Percentiles rank a stretch among this genome's conserved stretches.
phyloP scores from a whole-genome alignment of 1,140 invertebrate genomes.

The Linepithema humile region DNA sequence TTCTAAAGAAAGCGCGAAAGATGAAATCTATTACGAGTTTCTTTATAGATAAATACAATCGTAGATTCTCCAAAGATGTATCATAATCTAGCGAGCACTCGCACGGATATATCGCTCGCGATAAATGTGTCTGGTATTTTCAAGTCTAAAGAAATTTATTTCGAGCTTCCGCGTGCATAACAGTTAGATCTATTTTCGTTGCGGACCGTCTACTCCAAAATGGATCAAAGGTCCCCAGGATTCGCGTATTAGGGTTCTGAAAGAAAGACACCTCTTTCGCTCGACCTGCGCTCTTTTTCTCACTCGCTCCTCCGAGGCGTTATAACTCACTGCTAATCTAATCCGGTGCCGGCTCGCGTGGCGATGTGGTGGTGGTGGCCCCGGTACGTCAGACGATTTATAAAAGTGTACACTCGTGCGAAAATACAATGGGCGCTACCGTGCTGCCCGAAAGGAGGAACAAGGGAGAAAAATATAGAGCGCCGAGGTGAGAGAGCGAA shows the following conservation, averaged over 20 bases:
- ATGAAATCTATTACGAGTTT: not conserved
- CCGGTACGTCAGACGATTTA: constrained; percentile 67
- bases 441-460: constrained; percentile 41
- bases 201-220: constrained; percentile 15
- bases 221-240: constrained; percentile 42
- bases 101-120: not conserved
- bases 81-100: not conserved
- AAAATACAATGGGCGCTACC: constrained; percentile 67
- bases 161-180: not conserved
- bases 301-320: constrained; percentile 44
- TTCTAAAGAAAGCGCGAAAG: not conserved
- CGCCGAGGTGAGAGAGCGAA: constrained; percentile 43
- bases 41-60: not conserved
- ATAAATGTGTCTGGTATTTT: constrained; percentile 1
- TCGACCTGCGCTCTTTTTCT: constrained; percentile 11
- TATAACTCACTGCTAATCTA: constrained; percentile 76
- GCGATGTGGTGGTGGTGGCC: constrained; percentile 34
- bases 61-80: not conserved
- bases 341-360: constrained; percentile 58
- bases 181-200: constrained; percentile 38
- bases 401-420: constrained; percentile 66
- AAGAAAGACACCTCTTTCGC: constrained; percentile 25
- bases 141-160: constrained; percentile 5
- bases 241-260: constrained; percentile 38
- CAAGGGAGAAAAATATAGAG: constrained; percentile 54